Conservation (phyloP, 1,140 invertebrate species). For the Alviniconcha marisindica region DNA sequence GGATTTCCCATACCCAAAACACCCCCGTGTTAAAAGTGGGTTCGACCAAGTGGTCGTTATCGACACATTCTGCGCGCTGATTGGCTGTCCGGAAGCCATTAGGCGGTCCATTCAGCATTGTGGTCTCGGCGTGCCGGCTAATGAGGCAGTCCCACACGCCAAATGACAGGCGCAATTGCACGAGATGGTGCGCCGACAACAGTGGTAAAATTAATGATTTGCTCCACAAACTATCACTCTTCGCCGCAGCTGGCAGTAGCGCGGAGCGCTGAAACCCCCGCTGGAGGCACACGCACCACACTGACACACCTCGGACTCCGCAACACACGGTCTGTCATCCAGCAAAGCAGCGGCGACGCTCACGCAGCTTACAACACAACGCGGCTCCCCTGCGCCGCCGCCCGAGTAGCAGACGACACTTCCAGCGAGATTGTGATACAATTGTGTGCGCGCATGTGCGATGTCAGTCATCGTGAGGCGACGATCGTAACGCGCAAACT, state of each 20-base stretch:
- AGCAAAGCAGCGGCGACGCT: too few species aligned
- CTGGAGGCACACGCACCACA: too few species aligned
- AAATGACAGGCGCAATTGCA: too few species aligned
- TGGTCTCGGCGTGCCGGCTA: slow-evolving; percentile 6
- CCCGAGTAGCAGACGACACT: slow-evolving; percentile 14
- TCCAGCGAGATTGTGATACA: not conserved
- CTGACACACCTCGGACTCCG: too few species aligned
- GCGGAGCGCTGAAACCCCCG: too few species aligned
- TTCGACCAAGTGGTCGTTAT: slow-evolving; percentile 16
- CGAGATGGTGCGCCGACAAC: too few species aligned
- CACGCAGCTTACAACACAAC: too few species aligned
- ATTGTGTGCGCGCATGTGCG: not conserved
- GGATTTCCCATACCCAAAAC: slow-evolving; percentile 7
- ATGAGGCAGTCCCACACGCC: not conserved
- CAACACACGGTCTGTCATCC: too few species aligned
- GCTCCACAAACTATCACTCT: too few species aligned
- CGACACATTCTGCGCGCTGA: slow-evolving; percentile 25
- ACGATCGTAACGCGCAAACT: not conserved
- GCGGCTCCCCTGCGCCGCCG: not conserved
- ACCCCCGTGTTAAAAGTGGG: not conserved
- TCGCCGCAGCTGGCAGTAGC: too few species aligned
- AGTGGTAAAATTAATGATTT: too few species aligned
- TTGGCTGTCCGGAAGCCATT: slow-evolving; percentile 23
- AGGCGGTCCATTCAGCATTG: slow-evolving; percentile 10
- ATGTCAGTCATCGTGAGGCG: not conserved